Percentiles rank a stretch among this genome's conserved stretches.
Evolutionary conservation across 64 coral and sea anemone genomes (phyloP).

Genomic region (Porites australiensis): DNA sequence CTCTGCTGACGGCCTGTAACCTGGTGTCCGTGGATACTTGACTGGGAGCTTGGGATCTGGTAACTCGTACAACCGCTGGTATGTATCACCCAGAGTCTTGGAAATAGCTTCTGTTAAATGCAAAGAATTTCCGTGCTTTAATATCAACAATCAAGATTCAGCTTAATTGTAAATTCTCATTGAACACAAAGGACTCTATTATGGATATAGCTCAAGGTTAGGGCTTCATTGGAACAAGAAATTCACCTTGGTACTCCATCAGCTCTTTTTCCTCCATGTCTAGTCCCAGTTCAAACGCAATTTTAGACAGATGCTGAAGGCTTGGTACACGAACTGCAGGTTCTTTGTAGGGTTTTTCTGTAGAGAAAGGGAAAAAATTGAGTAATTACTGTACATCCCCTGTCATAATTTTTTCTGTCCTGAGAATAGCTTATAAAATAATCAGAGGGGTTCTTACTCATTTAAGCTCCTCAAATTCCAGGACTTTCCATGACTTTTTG

Average conservation of each 20-base stretch:
- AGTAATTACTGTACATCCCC: too few relatives aligned
- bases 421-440: too few relatives aligned
- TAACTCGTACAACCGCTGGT: constrained; percentile 29
- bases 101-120: not conserved
- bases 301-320: not conserved
- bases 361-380: not conserved
- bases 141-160: too few relatives aligned
- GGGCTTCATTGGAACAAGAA: not conserved
- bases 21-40: constrained; percentile 57
- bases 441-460: too few relatives aligned
- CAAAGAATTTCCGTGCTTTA: not conserved
- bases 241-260: not conserved
- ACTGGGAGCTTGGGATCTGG: constrained; percentile 52
- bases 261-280: not conserved
- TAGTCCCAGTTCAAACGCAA: not conserved
- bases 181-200: too few relatives aligned
- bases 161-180: too few relatives aligned
- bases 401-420: too few relatives aligned
- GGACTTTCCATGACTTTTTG: too few relatives aligned
- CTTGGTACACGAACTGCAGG: constrained; percentile 2
- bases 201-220: not conserved
- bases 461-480: too few relatives aligned
- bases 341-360: not conserved
- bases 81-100: not conserved
- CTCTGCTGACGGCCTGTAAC: constrained; percentile 36